Evolutionary conservation across 1,140 invertebrate genomes (phyloP).

Genomic region (Colletes latitarsis): DNA sequence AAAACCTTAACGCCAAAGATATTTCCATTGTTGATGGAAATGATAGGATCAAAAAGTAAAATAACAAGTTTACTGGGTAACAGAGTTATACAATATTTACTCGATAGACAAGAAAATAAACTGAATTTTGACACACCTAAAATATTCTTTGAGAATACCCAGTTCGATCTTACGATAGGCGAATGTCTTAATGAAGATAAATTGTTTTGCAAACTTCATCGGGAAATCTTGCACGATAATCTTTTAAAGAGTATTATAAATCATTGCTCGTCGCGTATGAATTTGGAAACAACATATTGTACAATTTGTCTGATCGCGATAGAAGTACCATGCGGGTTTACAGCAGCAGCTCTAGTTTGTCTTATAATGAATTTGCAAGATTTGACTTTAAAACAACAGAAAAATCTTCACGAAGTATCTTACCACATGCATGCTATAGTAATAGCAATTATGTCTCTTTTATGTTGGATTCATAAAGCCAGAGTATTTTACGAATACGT

Average conservation of each 20-base stretch:
- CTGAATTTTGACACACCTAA: slow-evolving; percentile 79
- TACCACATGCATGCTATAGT: slow-evolving; percentile 83
- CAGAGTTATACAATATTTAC: slow-evolving; percentile 81
- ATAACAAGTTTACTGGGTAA: slow-evolving; percentile 81
- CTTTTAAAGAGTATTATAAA: slow-evolving; percentile 78
- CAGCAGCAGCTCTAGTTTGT: slow-evolving; percentile 81
- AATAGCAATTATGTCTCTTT: slow-evolving; percentile 82
- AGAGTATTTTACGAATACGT: slow-evolving; percentile 82
- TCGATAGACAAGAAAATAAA: slow-evolving; percentile 81
- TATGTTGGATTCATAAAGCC: slow-evolving; percentile 83
- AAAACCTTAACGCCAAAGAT: slow-evolving; percentile 78
- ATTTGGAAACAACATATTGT: slow-evolving; percentile 81
- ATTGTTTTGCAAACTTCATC: slow-evolving; percentile 79
- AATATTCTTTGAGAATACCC: slow-evolving; percentile 80
- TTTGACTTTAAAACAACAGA: slow-evolving; percentile 72
- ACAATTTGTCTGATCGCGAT: slow-evolving; percentile 81
- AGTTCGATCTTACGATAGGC: slow-evolving; percentile 74
- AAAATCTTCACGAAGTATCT: slow-evolving; percentile 58
- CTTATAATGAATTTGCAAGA: slow-evolving; percentile 83
- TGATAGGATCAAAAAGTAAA: slow-evolving; percentile 78
- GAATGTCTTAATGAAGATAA: slow-evolving; percentile 77
- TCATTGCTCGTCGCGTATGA: slow-evolving; percentile 78
- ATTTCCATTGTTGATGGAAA: slow-evolving; percentile 77
- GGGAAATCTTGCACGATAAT: slow-evolving; percentile 80
- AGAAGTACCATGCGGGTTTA: slow-evolving; percentile 83